These are phyloP conservation scores for Xanthorhoe designata DNA, from an alignment of 2,888 invertebrate genomes.

Conservation along the genomic window DNA sequence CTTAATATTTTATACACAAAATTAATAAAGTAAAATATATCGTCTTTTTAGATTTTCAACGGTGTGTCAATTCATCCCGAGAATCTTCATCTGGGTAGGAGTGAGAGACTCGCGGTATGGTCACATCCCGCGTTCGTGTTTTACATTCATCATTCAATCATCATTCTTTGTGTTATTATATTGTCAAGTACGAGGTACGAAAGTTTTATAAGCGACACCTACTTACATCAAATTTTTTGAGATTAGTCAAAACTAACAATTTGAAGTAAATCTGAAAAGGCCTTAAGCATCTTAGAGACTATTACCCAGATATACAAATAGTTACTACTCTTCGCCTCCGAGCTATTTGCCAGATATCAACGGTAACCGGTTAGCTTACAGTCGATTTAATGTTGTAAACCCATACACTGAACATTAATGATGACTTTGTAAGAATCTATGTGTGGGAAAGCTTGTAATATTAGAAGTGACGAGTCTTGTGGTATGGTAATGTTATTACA, in stretches of 20 bases:
- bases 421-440: constrained; percentile 27
- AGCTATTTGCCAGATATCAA: constrained; percentile 30
- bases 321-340: constrained; percentile 11
- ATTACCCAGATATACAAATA: constrained; percentile 10
- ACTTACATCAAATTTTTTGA: not conserved
- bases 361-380: constrained; percentile 28
- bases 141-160: too few relatives aligned
- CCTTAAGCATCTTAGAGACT: not conserved
- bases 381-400: constrained; percentile 34
- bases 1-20: too few relatives aligned
- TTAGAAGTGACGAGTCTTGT: constrained; percentile 6
- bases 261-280: not conserved
- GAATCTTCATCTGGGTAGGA: too few relatives aligned
- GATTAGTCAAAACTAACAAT: not conserved
- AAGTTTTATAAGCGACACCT: too few relatives aligned
- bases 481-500: constrained; percentile 10
- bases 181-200: too few relatives aligned
- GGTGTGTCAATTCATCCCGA: too few relatives aligned
- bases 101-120: too few relatives aligned
- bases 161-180: too few relatives aligned
- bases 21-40: too few relatives aligned
- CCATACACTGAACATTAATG: constrained; percentile 31
- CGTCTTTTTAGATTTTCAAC: too few relatives aligned
- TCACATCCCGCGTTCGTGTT: too few relatives aligned
- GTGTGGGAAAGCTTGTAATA: constrained; percentile 26